Conservation (phyloP, 1,140 invertebrate species). For the Danaus melanippus region DNA sequence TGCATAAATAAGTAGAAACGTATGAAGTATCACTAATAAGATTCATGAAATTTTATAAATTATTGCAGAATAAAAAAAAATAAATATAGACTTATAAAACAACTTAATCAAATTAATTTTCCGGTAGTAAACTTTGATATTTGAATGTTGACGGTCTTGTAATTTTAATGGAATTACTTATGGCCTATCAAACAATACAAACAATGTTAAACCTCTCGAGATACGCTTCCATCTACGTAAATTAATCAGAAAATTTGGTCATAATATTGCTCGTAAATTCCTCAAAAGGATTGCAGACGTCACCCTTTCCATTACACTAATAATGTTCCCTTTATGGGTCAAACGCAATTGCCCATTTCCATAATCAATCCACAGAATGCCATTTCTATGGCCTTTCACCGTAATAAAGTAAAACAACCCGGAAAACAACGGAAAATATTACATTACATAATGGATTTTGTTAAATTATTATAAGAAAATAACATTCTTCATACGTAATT, state of each 20-base stretch:
- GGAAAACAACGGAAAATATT: too few species aligned
- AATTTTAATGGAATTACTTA: too few species aligned
- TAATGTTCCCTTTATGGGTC: conserved; percentile 12
- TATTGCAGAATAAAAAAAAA: not conserved
- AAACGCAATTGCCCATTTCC: conserved; percentile 10
- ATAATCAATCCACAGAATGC: conserved; percentile 12
- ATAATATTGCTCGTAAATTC: not conserved
- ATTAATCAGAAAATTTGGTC: not conserved
- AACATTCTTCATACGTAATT: too few species aligned
- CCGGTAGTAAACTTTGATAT: conserved; percentile 1
- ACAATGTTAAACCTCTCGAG: too few species aligned
- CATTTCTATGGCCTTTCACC: conserved; percentile 42
- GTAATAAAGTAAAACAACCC: conserved; percentile 20
- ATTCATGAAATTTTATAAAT: too few species aligned
- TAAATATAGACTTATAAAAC: conserved; percentile 1
- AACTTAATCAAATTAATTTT: not conserved
- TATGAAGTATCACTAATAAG: too few species aligned
- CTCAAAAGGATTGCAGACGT: not conserved
- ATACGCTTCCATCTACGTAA: too few species aligned
- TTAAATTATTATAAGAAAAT: too few species aligned
- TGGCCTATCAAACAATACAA: too few species aligned
- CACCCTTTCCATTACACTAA: conserved; percentile 16
- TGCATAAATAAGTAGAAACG: too few species aligned
- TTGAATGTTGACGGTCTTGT: not conserved
- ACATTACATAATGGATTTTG: too few species aligned